Evolutionary conservation across 2,888 invertebrate species (phyloP).

Genomic region (Cacoxenus indagator): DNA sequence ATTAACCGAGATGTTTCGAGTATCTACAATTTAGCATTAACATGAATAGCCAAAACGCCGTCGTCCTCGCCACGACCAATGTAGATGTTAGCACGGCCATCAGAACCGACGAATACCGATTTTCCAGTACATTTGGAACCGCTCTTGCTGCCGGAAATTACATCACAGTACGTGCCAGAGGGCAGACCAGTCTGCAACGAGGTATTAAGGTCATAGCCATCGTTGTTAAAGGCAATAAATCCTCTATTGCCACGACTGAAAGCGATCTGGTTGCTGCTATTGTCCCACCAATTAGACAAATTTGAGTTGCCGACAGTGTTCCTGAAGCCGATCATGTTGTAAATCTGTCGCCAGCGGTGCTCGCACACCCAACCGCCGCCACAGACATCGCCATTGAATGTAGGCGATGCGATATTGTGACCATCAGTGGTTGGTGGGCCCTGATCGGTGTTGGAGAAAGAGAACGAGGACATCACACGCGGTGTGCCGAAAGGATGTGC

Average conservation of each 20-base stretch:
- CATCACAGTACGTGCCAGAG: conserved; percentile 86
- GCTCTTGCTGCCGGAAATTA: conserved; percentile 79
- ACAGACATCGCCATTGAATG: conserved; percentile 76
- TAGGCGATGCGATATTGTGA: conserved; percentile 77
- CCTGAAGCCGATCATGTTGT: conserved; percentile 83
- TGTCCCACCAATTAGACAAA: conserved; percentile 84
- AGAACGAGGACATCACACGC: conserved; percentile 89
- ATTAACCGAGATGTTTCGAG: background rate
- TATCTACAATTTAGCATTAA: conserved; percentile 65
- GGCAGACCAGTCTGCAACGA: conserved; percentile 78
- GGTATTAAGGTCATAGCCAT: conserved; percentile 74
- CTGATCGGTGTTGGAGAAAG: conserved; percentile 75
- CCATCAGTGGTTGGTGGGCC: conserved; percentile 79
- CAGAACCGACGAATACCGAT: conserved; percentile 52
- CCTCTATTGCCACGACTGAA: conserved; percentile 84
- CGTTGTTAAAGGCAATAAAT: conserved; percentile 84
- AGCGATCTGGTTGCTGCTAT: conserved; percentile 85
- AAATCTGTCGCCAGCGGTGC: conserved; percentile 87
- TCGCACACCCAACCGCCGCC: conserved; percentile 85
- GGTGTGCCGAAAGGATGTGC: conserved; percentile 87
- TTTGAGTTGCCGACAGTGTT: conserved; percentile 76
- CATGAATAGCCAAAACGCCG: conserved; percentile 81
- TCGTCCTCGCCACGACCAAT: conserved; percentile 70
- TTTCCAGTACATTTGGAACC: conserved; percentile 64
- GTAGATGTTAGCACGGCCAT: conserved; percentile 57